Conservation (phyloP, 2,797 vertebrate genomes). For the Malacoraja senta region DNA sequence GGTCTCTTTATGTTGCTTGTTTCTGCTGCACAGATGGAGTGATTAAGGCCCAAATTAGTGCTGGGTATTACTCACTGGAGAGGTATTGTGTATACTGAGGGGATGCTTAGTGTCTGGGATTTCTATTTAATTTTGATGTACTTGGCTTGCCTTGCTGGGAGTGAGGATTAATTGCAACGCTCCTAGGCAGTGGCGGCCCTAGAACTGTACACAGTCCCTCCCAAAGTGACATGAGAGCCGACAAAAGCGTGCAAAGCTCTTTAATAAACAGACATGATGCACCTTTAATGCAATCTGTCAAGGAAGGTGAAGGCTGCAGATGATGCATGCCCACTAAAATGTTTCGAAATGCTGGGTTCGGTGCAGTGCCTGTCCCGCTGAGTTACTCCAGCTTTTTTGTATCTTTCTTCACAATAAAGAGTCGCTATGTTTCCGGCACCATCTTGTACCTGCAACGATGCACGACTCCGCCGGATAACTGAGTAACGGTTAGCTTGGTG, state of each 20-base stretch:
- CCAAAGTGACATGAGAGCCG: neutral
- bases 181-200: neutral
- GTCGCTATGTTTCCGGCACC: neutral
- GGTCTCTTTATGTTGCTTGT: neutral
- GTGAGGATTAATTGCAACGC: neutral
- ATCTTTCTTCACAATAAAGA: too few species aligned
- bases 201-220: neutral
- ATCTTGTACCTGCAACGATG: neutral
- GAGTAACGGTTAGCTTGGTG: neutral
- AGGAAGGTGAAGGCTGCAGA: neutral
- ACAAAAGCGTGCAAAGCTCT: neutral
- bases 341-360: neutral
- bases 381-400: too few species aligned
- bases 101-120: slow-evolving; percentile 9
- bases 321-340: too few species aligned
- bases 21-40: neutral
- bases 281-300: neutral
- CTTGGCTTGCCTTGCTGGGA: neutral
- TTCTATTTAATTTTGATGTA: slow-evolving; percentile 23
- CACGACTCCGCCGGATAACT: neutral
- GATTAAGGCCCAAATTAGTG: neutral
- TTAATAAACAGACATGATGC: neutral
- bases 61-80: slow-evolving; percentile 1
- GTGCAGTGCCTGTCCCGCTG: neutral
- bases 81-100: neutral